Evolutionary conservation across 1,140 invertebrate genomes (phyloP).

Genomic region (Euglossa dilemma): DNA sequence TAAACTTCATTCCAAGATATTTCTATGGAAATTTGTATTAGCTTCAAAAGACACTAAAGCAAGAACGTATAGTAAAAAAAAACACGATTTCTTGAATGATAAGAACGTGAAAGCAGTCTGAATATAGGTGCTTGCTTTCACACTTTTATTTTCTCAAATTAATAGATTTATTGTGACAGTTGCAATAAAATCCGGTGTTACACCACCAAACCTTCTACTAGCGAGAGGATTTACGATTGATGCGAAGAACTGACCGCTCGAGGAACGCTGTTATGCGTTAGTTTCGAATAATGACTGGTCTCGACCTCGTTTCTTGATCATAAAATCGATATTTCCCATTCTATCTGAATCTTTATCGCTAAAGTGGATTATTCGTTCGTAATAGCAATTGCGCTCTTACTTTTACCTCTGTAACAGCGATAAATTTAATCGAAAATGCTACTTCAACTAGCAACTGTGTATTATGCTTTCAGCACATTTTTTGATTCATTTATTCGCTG

Average conservation of each 20-base stretch:
- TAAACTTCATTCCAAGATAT: no score
- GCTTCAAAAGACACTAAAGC: no score
- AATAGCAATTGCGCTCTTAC: neutral
- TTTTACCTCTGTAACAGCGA: neutral
- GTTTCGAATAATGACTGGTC: constrained; percentile 61
- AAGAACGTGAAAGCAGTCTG: no score
- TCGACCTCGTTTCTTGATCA: constrained; percentile 71
- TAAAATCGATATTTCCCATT: constrained; percentile 71
- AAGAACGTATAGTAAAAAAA: no score
- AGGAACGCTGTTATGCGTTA: neutral
- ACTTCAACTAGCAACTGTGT: no score
- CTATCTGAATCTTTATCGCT: constrained; percentile 62
- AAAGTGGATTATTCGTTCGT: neutral
- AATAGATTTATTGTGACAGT: neutral
- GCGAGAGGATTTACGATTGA: neutral
- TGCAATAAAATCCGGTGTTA: neutral
- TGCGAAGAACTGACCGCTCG: neutral
- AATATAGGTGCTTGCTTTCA: no score
- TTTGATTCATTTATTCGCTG: no score
- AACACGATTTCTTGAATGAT: no score
- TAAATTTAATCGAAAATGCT: neutral
- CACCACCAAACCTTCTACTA: neutral
- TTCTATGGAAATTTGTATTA: no score
- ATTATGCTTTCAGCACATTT: no score
- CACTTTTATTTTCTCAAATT: neutral